Base-by-base conservation (phyloP, 1,140 invertebrate species). In the Aphidius gifuensis region DNA sequence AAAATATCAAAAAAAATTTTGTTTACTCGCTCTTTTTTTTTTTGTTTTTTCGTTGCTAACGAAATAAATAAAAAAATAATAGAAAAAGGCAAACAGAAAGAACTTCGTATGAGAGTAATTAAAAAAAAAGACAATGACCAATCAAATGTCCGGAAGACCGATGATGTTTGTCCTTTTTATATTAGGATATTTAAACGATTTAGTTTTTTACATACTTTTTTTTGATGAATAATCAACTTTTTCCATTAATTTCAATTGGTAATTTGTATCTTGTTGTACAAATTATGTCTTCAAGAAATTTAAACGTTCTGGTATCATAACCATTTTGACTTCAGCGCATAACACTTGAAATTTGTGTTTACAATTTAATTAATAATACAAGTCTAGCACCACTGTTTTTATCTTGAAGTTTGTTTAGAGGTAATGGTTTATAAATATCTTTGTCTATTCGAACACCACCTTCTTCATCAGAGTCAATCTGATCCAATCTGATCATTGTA, bases 241-340 rank as follows among this genome's bases (percentile, higher is more conserved):
- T 43, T 87, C 83, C 40, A 83, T 80, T 21, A 99, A 81, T 87
- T 67, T 89, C 86, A 58, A 99, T 86, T 0, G 96, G 94, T 74
- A 91, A 88, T 78, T 91, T 92, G 68, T 90, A 97, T 57, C 96
- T 85, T 38, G 88, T 88, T 0, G 94, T 96, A 0, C 97, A 97
- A 74, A 99, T 94, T 64, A 99, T 98, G 75, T 99, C 97, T 82
- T 99, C 98, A 11, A 99, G 83, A 82, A 97, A 99, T 78, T 99
- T 97, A 40, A 99, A 7, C 92, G 99, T 96, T 1, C 98, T 96
- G 9, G 88, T 86, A 68, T 98, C 96, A 74, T 93, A 86, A 70
- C 94, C 93, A 32, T 79, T 88, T 65, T 85, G 85, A 0, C 84
- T 93, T 82, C 97, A 99, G 0, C 94, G 0, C 94, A 77, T 99